Evolutionary conservation across 1,140 invertebrate species (phyloP).

Genomic region (Hylyphantes graminicola): DNA sequence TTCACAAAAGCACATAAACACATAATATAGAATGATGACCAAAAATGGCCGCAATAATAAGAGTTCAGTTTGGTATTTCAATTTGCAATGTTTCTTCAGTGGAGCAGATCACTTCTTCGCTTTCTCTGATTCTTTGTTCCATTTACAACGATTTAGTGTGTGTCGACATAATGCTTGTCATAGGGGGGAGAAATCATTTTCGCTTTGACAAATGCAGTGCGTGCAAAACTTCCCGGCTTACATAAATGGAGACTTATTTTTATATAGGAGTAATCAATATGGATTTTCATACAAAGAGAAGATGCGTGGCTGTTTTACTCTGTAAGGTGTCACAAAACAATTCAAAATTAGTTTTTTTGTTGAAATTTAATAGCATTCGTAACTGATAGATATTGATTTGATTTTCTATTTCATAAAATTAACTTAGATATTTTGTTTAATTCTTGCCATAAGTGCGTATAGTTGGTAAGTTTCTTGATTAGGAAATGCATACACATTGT

Average conservation of each 20-base stretch:
- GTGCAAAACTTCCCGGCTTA: constrained; percentile 43
- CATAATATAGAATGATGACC: no score
- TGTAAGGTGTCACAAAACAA: no score
- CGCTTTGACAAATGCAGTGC: constrained; percentile 33
- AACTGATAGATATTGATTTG: no score
- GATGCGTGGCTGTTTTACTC: background rate
- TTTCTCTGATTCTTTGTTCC: constrained; percentile 25
- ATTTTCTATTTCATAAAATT: no score
- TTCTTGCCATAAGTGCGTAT: no score
- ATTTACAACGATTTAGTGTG: constrained; percentile 34
- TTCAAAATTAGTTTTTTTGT: no score
- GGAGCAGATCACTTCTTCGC: background rate
- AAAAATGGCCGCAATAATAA: no score
- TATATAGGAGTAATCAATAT: constrained; percentile 29
- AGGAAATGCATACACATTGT: no score
- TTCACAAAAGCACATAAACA: no score
- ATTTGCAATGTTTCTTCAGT: background rate
- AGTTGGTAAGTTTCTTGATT: no score
- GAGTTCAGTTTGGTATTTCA: constrained; percentile 5
- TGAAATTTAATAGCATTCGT: no score
- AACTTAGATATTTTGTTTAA: no score
- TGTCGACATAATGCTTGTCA: constrained; percentile 20
- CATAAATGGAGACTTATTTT: constrained; percentile 40
- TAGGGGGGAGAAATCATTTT: background rate
- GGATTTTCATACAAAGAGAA: background rate